Percentiles rank a stretch among this genome's conserved stretches.
These are phyloP conservation scores for Thalassophryne amazonica DNA, from an alignment of 2,797 vertebrate genomes.

Conservation along the genomic window DNA sequence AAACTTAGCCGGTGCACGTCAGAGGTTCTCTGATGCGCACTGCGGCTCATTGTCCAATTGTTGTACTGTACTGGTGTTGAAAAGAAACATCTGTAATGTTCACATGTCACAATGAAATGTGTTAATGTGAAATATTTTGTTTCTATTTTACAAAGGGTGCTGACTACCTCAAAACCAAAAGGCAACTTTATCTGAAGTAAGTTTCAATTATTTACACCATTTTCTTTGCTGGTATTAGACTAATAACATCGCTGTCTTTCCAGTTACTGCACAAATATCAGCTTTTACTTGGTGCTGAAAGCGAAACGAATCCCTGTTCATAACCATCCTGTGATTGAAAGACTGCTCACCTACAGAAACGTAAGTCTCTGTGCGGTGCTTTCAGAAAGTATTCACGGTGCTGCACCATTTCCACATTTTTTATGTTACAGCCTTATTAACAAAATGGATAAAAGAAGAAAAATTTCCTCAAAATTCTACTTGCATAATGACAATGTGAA, in stretches of 20 bases:
- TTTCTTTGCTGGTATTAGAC: neutral
- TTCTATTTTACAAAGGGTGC: slow-evolving; percentile 70
- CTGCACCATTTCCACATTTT: too few species aligned
- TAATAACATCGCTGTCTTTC: slow-evolving; percentile 4
- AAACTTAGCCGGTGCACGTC: too few species aligned
- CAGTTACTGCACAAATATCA: slow-evolving; percentile 95
- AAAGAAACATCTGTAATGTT: neutral
- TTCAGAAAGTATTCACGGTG: too few species aligned
- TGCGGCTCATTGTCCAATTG: too few species aligned
- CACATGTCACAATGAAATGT: neutral
- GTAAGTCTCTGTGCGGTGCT: too few species aligned
- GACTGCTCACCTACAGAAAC: slow-evolving; percentile 89
- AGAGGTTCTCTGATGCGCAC: too few species aligned
- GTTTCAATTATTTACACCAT: slow-evolving; percentile 16
- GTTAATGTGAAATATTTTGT: neutral
- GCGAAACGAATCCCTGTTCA: slow-evolving; percentile 85
- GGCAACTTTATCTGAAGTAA: slow-evolving; percentile 91
- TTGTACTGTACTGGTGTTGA: neutral
- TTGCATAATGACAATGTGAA: too few species aligned
- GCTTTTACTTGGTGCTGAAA: slow-evolving; percentile 94
- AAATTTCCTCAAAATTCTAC: too few species aligned
- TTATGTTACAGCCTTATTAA: too few species aligned
- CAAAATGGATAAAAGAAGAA: too few species aligned
- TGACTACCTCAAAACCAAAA: slow-evolving; percentile 87
- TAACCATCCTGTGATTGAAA: slow-evolving; percentile 91